Evolutionary conservation across 2,888 invertebrate genomes (phyloP).

Genomic region (Mythimna loreyi): DNA sequence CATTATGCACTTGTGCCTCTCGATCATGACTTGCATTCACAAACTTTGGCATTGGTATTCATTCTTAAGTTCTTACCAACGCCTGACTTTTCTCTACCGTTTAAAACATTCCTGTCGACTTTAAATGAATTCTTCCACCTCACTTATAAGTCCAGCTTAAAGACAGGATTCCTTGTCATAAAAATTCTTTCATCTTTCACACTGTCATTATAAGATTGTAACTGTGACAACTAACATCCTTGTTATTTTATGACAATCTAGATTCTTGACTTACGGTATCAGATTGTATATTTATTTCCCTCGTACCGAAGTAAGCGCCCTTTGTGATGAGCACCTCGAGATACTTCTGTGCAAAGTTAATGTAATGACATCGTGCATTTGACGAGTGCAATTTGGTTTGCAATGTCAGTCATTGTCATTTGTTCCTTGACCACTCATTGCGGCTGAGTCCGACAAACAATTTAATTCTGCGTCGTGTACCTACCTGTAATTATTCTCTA

Average conservation of each 20-base stretch:
- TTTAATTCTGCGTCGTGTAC: slow-evolving; percentile 32
- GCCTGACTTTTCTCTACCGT: slow-evolving; percentile 45
- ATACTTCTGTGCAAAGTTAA: slow-evolving; percentile 11
- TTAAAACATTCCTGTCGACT: slow-evolving; percentile 52
- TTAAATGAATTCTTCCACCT: slow-evolving; percentile 41
- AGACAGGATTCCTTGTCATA: slow-evolving; percentile 29
- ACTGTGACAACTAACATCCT: slow-evolving; percentile 15
- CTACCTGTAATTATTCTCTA: slow-evolving; percentile 34
- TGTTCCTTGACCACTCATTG: slow-evolving; percentile 39
- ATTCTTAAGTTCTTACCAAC: slow-evolving; percentile 6
- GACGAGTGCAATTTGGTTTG: slow-evolving; percentile 30
- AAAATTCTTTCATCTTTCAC: slow-evolving; percentile 18
- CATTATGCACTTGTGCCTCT: slow-evolving; percentile 48
- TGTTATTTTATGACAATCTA: slow-evolving; percentile 20
- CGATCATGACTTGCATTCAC: slow-evolving; percentile 49
- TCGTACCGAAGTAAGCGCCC: slow-evolving; percentile 1
- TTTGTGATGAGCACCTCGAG: not conserved
- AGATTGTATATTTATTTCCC: slow-evolving; percentile 17
- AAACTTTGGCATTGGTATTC: slow-evolving; percentile 46
- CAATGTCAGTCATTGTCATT: slow-evolving; percentile 38
- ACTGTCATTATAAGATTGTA: slow-evolving; percentile 18
- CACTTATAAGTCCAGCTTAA: slow-evolving; percentile 26
- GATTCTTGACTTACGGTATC: slow-evolving; percentile 28
- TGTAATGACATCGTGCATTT: slow-evolving; percentile 20
- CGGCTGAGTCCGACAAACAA: slow-evolving; percentile 25